A percentile compares a stretch with the other conserved stretches of the same genome.
Conservation (phyloP, 2,113 vertebrate genomes). For the Colistium nudipinnis region DNA sequence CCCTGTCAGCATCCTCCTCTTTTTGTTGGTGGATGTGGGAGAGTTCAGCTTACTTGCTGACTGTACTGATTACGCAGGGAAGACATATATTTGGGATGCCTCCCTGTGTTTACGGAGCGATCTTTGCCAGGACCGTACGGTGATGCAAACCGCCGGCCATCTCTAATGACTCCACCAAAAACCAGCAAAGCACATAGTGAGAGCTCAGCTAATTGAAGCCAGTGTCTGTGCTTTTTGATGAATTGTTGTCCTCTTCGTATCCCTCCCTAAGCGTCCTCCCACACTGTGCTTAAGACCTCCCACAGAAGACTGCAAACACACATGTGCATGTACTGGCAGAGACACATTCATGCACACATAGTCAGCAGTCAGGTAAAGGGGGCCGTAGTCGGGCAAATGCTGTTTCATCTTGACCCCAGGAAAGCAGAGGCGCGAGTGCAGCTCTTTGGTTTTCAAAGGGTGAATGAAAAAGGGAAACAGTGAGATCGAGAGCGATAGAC, state of each 20-base stretch:
- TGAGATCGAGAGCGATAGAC: constrained; percentile 27
- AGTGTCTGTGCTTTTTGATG: constrained; percentile 53
- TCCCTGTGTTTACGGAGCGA: constrained; percentile 43
- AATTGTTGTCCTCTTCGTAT: constrained; percentile 62
- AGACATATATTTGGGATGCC: constrained; percentile 27
- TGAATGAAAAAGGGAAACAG: constrained; percentile 41
- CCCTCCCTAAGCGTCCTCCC: constrained; percentile 60
- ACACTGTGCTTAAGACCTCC: constrained; percentile 61
- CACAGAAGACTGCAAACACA: constrained; percentile 47
- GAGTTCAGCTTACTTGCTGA: constrained; percentile 44
- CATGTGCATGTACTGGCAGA: constrained; percentile 3
- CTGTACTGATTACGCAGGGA: constrained; percentile 30
- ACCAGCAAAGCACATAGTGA: constrained; percentile 2
- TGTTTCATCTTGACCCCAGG: constrained; percentile 43
- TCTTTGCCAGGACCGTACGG: constrained; percentile 10
- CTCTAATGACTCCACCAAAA: constrained; percentile 48
- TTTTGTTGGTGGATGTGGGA: constrained; percentile 32
- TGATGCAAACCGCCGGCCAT: constrained; percentile 24
- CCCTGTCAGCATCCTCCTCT: constrained; percentile 40
- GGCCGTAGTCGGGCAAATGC: constrained; percentile 10
- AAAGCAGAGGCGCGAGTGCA: constrained; percentile 37
- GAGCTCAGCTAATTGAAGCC: constrained; percentile 65
- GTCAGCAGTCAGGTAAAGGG: constrained; percentile 52
- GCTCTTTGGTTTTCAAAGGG: constrained; percentile 53
- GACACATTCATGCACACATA: not conserved